Conservation (phyloP, 2,797 vertebrate species). For the Platalea minor region DNA sequence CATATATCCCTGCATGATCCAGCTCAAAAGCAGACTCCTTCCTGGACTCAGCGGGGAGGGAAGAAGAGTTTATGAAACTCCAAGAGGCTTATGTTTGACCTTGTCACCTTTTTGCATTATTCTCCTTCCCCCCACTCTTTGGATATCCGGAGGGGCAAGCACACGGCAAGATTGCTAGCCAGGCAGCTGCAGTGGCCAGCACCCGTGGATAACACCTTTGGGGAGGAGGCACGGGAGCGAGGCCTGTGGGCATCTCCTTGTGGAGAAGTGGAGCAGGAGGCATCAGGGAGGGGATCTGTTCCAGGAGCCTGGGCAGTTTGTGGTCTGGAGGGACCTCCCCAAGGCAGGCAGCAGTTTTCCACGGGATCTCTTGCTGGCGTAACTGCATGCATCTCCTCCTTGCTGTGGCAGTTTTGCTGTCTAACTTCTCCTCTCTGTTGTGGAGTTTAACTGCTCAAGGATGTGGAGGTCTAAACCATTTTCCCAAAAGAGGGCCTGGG, state of each 20-base stretch:
- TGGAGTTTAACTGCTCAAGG: background rate
- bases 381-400: background rate
- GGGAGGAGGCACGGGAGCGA: background rate
- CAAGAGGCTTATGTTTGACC: background rate
- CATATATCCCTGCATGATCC: background rate
- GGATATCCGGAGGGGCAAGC: background rate
- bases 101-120: background rate
- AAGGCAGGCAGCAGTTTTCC: background rate
- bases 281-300: background rate
- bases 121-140: background rate
- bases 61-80: background rate
- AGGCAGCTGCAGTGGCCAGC: background rate
- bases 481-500: background rate
- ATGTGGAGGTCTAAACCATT: background rate
- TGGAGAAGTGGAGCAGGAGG: background rate
- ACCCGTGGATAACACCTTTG: background rate
- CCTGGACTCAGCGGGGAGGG: background rate
- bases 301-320: background rate
- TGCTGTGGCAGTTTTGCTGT: background rate
- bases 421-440: background rate
- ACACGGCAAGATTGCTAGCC: background rate
- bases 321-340: background rate
- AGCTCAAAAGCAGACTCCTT: background rate
- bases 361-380: background rate
- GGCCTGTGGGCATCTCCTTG: background rate